Conservation (phyloP, 2,797 vertebrate genomes). For the Myotis vivesi region DNA sequence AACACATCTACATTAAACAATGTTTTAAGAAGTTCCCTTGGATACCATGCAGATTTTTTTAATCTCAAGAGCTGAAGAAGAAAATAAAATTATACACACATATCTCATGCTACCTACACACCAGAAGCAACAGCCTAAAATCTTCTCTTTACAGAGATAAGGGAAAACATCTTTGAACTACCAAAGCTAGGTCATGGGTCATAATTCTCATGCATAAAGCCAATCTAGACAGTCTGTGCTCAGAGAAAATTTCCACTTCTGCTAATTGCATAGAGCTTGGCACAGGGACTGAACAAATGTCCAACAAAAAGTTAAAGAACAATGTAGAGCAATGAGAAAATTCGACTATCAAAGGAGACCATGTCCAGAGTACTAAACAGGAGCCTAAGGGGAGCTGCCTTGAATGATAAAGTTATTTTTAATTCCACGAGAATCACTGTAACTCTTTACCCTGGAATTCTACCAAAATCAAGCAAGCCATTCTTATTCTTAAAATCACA, state of each 20-base stretch:
- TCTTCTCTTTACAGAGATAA: neutral
- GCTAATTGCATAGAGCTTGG: neutral
- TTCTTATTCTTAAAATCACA: neutral
- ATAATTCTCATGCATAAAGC: neutral
- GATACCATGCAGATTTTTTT: neutral
- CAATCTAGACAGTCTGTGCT: neutral
- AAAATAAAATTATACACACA: neutral
- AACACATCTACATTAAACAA: neutral
- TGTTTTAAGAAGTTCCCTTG: constrained; percentile 9
- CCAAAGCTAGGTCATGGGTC: neutral
- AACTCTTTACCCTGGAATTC: neutral
- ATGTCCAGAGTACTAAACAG: neutral
- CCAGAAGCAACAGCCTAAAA: neutral
- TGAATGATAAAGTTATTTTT: neutral
- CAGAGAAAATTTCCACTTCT: neutral
- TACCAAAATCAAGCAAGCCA: neutral
- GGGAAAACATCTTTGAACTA: neutral
- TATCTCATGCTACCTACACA: neutral
- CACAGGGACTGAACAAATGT: neutral
- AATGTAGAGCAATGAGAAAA: neutral
- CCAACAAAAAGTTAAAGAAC: neutral
- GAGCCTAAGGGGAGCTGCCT: neutral
- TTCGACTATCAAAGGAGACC: neutral
- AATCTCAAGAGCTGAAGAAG: neutral
- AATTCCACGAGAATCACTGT: neutral